Evolutionary conservation across 2,888 invertebrate species (phyloP), one percentile per base, ranked within the genome.

Genomic region (Agrochola litura): DNA sequence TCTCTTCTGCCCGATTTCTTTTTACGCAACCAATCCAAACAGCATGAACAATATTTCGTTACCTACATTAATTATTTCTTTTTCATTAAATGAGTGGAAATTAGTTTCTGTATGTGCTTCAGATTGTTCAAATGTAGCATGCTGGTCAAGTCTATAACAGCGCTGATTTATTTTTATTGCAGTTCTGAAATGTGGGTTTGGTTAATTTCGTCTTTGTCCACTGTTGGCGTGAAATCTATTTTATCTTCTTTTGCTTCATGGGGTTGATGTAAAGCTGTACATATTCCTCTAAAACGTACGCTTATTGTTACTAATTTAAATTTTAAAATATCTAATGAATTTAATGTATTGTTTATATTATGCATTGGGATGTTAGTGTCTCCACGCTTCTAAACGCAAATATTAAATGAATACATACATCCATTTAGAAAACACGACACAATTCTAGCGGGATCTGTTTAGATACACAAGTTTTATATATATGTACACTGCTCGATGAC

Each of bases 261-360:
- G 85, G 86, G 73, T 79, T 81, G 68, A 85, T 85, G 79, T 88
- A 65, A 81, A 81, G 76, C 73, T 88, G 88, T 88, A 88, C 77
- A 89, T 88, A 89, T 82, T 89, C 58, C 64, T 86, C 30, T 83
- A 54, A 80, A 88, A 76, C 66, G 74, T 85, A 72, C 73, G 84
- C 86, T 86, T 83, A 49, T 80, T 84, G 73, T 84, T 66, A 88
- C 84, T 88, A 87, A 87, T 86, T 78, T 52, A 68, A 37, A 65
- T 76, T 70, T 76, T 79, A 5, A 19, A 74, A 60, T 58, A 65
- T 81, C 43, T 73, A 61, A 73, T 73, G 14, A 73, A 67, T 68
- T 72, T 19, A 60, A 76, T 73, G 19, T 77, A 71, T 74, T 76
- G 64, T 71, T 69, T n/a, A 65, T 77, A 66, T 68, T 65, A 71